A percentile compares a stretch with the other conserved stretches of the same genome.
phyloP scores from a whole-genome alignment of 2,797 vertebrate species.

The Sphenopsis melanotis region DNA sequence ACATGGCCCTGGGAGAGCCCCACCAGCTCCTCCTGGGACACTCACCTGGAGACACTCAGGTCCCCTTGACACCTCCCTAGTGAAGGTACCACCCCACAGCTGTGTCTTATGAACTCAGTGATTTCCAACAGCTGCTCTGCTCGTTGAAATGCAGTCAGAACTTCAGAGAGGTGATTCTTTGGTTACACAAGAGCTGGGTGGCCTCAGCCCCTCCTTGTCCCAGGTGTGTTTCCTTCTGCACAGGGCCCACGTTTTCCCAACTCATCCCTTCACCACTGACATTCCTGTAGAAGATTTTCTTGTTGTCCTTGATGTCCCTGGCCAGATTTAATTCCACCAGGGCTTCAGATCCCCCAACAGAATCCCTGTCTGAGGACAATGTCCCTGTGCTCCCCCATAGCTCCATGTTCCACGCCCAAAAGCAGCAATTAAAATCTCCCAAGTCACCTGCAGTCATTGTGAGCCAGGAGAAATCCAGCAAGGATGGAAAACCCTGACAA shows the following conservation, averaged over 20 bases:
- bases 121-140: neutral
- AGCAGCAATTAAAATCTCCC: neutral
- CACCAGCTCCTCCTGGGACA: neutral
- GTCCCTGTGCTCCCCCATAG: neutral
- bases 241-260: fast-evolving
- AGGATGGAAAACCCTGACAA: neutral
- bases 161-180: neutral
- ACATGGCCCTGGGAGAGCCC: fast-evolving
- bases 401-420: neutral
- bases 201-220: neutral
- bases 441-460: neutral
- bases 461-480: neutral
- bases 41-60: neutral
- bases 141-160: neutral
- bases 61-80: neutral
- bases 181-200: no score
- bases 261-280: neutral
- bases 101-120: neutral
- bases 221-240: neutral
- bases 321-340: neutral
- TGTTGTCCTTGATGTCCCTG: neutral
- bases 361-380: neutral
- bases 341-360: neutral
- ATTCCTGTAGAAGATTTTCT: neutral
- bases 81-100: neutral